phyloP scores from a whole-genome alignment of 2,888 invertebrate genomes.

The Clivina fossor region DNA sequence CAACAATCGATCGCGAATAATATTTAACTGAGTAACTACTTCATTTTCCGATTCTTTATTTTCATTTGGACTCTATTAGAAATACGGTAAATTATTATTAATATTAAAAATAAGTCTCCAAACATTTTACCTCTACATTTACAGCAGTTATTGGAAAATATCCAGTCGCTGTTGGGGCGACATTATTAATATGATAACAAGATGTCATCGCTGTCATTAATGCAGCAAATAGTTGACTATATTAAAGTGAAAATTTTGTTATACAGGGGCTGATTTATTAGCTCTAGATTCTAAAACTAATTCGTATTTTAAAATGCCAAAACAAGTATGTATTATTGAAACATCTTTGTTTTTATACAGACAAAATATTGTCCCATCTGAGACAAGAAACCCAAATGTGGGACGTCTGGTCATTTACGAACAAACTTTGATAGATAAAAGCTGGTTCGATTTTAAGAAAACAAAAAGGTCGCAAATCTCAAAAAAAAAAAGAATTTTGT shows the following conservation, averaged over 20 bases:
- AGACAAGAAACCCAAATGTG: no score
- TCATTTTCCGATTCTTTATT: slow-evolving; percentile 54
- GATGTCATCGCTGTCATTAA: slow-evolving; percentile 66
- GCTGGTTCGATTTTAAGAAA: no score
- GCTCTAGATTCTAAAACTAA: no score
- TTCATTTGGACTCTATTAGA: slow-evolving; percentile 50
- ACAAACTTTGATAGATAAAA: no score
- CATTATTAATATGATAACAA: slow-evolving; percentile 64
- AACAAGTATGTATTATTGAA: no score
- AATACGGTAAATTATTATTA: not conserved
- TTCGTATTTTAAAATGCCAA: no score
- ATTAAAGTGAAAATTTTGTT: slow-evolving; percentile 43
- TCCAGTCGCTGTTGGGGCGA: slow-evolving; percentile 56
- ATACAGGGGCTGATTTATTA: no score
- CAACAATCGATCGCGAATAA: slow-evolving; percentile 64
- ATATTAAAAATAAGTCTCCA: slow-evolving; percentile 11
- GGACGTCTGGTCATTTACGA: no score
- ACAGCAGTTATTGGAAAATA: slow-evolving; percentile 52
- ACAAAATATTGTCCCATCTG: no score
- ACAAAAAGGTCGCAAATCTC: no score
- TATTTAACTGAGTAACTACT: slow-evolving; percentile 63
- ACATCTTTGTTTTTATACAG: no score
- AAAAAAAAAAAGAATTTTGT: no score
- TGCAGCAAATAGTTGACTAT: slow-evolving; percentile 63
- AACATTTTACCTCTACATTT: slow-evolving; percentile 4